Evolutionary conservation across 2,113 vertebrate genomes (phyloP), one percentile per base, ranked within the genome.

Genomic region (Ophthalmolycus amberensis): DNA sequence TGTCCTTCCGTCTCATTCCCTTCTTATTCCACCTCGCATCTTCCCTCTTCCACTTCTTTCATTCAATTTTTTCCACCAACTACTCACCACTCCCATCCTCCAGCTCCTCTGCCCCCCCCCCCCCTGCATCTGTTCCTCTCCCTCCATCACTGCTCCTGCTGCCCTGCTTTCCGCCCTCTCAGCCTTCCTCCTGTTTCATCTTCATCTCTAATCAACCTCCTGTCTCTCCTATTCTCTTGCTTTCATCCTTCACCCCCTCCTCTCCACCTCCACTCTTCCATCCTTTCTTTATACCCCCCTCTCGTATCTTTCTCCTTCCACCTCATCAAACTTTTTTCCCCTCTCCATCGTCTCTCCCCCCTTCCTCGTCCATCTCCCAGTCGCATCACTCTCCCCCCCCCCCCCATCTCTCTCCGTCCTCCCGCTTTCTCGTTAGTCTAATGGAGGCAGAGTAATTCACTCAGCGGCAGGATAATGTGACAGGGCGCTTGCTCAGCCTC

Each of bases 361-460:
- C 25, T 70, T 78, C 9, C 40, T 63, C 42, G 42, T 82, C 10
- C 64, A 3, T 42, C 62, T 73, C 75, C 75, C 63, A 34, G 58
- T 37, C 34, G 37, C 66, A 62, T 80, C 66, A 54, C 34, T 50
- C 40, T 29, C 38, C 22, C 29, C 6, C 18, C 38, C 14, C 22
- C 20, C 46, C 20, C 14, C 52, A 34, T 59, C 48, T 32, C 63
- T 50, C 34, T 67, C 59, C 6, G 18, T 79, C 71, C 60, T 77
- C 76, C 72, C 77, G 88, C 80, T 87, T 93, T 95, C 90, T 93
- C 85, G 89, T 94, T 95, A 94, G 88, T 65, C 79, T 94, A 95
- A 95, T 95, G 94, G 95, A 94, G 85, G 90, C 75, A 67, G 79
- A 89, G 90, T 95, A 94, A 95, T 95, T 94, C 91, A 94, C 92